Percentiles rank a stretch among this genome's conserved stretches.
Conservation (phyloP, 2,113 vertebrate genomes). For the Caracal caracal region DNA sequence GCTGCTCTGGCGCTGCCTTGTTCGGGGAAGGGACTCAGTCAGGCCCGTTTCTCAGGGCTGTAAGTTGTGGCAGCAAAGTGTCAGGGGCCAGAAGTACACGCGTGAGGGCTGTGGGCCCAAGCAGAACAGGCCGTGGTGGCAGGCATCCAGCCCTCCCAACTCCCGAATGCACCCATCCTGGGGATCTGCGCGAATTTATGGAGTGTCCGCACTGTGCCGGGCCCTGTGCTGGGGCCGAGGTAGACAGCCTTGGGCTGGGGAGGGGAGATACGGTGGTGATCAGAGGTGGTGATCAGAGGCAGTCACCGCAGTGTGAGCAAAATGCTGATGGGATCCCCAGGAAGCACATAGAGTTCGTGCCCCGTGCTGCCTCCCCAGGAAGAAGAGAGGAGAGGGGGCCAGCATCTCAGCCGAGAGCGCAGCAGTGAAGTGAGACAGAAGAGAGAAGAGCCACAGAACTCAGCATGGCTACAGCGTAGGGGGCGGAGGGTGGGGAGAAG, state of each 20-base stretch:
- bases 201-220: fast-evolving
- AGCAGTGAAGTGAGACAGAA: not conserved
- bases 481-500: fast-evolving
- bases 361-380: not conserved
- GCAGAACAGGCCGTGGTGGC: not conserved
- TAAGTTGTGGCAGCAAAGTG: too few species aligned
- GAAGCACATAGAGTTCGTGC: fast-evolving
- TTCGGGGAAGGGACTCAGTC: not conserved
- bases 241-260: fast-evolving
- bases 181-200: not conserved
- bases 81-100: not conserved
- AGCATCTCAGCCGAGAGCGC: not conserved
- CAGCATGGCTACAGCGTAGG: not conserved
- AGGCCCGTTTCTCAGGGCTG: not conserved
- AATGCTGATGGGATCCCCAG: not conserved
- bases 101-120: not conserved
- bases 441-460: not conserved
- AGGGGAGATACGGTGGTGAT: not conserved
- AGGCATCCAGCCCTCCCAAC: not conserved
- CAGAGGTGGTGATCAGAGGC: not conserved
- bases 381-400: not conserved
- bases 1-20: not conserved
- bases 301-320: not conserved
- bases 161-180: not conserved
- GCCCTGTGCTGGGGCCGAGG: not conserved